Evolutionary conservation across 2,797 vertebrate genomes (phyloP).

Genomic region (Myoxocephalus aenaeus): DNA sequence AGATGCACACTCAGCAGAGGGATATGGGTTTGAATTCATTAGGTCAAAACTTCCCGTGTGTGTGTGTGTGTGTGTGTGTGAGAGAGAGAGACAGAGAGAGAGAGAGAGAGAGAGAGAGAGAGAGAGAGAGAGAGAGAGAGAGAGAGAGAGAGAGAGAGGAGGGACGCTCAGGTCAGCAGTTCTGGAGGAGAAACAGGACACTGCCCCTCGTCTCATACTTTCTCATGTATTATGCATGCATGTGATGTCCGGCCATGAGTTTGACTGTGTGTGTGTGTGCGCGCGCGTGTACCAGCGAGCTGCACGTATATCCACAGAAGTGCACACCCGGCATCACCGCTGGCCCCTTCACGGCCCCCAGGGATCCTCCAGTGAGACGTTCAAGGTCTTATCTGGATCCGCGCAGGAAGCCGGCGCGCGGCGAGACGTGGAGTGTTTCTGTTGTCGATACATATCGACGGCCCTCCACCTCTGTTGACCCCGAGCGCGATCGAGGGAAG

Average conservation of each 20-base stretch:
- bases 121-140: not conserved
- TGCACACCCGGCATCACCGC: constrained; percentile 3
- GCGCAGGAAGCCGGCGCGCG: constrained; percentile 23
- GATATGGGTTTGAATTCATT: constrained; percentile 49
- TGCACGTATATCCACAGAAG: constrained; percentile 15
- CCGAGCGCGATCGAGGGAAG: constrained; percentile 30
- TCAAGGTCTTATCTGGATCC: constrained; percentile 38
- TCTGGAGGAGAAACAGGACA: constrained; percentile 78
- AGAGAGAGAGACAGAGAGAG: constrained; percentile 1
- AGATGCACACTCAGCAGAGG: constrained; percentile 66
- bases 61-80: constrained; percentile 7
- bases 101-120: not conserved
- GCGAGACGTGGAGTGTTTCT: constrained; percentile 25
- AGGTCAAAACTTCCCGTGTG: constrained; percentile 40
- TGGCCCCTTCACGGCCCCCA: constrained; percentile 1
- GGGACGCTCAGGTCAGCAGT: constrained; percentile 73
- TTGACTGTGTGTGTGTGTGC: constrained; percentile 24
- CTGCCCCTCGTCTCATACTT: constrained; percentile 60
- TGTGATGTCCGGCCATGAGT: constrained; percentile 40
- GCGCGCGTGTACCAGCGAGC: not conserved
- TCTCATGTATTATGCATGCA: constrained; percentile 77
- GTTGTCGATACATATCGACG: constrained; percentile 36
- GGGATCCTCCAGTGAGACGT: constrained; percentile 16
- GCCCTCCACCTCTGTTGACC: constrained; percentile 38
- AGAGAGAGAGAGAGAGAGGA: not conserved